These are phyloP conservation scores for Agrenia bidenticulata DNA, from an alignment of 2,888 invertebrate genomes.

Conservation along the genomic window DNA sequence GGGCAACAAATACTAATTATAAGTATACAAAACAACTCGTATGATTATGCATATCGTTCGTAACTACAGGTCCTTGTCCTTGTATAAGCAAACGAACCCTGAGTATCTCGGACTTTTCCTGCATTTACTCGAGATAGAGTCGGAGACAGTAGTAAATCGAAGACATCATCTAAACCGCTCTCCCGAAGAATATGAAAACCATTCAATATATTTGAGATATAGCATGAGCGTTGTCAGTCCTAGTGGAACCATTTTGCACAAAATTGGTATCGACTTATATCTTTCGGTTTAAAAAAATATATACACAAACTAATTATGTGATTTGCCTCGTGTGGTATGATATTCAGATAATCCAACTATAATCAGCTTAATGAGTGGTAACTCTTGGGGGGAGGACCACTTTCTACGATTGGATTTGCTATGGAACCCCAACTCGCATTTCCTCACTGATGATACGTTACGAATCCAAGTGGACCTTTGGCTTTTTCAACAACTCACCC, in stretches of 20 bases:
- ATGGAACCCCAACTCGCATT: slow-evolving; percentile 1
- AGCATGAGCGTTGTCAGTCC: not conserved
- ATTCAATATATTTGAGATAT: not conserved
- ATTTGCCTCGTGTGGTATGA: not conserved
- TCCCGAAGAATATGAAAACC: not conserved
- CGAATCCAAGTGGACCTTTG: slow-evolving; percentile 14
- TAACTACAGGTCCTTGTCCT: slow-evolving; percentile 8
- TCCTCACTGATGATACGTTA: slow-evolving; percentile 15
- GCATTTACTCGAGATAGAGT: not conserved
- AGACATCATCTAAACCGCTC: not conserved
- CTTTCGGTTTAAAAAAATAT: no score
- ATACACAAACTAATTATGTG: no score
- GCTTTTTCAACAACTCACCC: slow-evolving; percentile 18
- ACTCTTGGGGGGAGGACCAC: slow-evolving; percentile 20
- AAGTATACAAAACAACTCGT: not conserved
- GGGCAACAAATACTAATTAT: no score
- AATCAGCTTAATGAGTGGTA: slow-evolving; percentile 16
- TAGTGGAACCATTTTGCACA: not conserved
- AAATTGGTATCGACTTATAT: no score
- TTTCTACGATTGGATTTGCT: slow-evolving; percentile 11
- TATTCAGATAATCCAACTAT: slow-evolving; percentile 15
- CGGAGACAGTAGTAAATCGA: not conserved
- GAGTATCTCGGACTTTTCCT: slow-evolving; percentile 3
- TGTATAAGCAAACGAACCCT: not conserved
- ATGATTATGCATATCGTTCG: no score